Evolutionary conservation across 2,797 vertebrate genomes (phyloP), one percentile per base, ranked within the genome.

Genomic region (Acipenser ruthenus): DNA sequence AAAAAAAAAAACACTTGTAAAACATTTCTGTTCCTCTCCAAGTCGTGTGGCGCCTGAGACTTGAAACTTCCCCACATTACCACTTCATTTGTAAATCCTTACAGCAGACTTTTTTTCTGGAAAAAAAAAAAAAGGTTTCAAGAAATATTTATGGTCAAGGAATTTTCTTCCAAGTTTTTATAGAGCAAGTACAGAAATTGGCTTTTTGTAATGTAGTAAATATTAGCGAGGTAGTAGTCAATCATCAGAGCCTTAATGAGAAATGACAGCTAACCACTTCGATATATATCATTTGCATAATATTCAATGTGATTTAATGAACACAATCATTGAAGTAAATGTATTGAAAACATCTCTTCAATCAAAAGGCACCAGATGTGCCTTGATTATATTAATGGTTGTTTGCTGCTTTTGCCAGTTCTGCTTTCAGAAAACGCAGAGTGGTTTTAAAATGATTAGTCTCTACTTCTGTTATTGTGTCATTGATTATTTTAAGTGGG

Each of bases 271-370:
- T 70, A 69, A 69, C 75, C 75, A 73, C 10, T 69, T 68, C 67
- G 78, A 75, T 77, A 69, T 72, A 71, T 62, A 8, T 50, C 72
- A 80, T 76, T 79, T 73, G 72, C 78, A 78, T 78, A 75, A 78
- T 75, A 76, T 73, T 80, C 70, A 76, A 77, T 80, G 71, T 64
- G 72, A 82, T 80, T 76, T 78, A 77, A 82, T 80, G 76, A 78
- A 78, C 73, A 74, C 65, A 76, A 78, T 82, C 74, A 81, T 76
- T 77, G 70, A 73, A 73, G 74, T 69, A 74, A 76, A 76, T 74
- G 75, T 67, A 78, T 73, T 75, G 71, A 71, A 76, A 70, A 69
- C 71, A 69, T 77, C 9, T 71, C 72, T 67, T 70, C 68, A 70
- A 75, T 80, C 77, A 71, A 81, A 58, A 49, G 60, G 66, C 74